A percentile compares a stretch with the other conserved stretches of the same genome.
Conservation (phyloP, 1,140 invertebrate genomes). For the Stegodyphus dumicola region DNA sequence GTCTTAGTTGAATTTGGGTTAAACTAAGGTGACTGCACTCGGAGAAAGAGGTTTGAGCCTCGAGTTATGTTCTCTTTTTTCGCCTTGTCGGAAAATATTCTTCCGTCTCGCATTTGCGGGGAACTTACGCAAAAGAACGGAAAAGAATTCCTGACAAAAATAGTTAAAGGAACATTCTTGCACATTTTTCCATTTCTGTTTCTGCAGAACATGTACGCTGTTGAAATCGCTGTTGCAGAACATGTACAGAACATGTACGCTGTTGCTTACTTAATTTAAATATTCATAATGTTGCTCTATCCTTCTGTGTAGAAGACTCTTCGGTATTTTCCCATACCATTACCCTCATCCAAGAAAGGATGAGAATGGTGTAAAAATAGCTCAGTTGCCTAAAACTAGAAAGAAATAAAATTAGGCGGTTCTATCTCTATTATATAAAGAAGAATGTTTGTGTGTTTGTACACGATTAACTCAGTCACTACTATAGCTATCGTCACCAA, state of each 20-base stretch:
- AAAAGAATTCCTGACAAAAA: no score
- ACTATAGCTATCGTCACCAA: no score
- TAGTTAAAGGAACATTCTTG: background rate
- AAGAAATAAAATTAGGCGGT: no score
- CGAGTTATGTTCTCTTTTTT: slow-evolving; percentile 19
- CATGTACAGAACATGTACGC: slow-evolving; percentile 8
- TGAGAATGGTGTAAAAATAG: no score
- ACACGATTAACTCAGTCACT: no score
- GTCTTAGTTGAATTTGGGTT: slow-evolving; percentile 34
- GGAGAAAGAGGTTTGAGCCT: slow-evolving; percentile 33
- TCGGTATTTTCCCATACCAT: no score
- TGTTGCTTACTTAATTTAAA: background rate
- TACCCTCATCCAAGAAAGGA: no score
- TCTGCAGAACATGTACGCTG: slow-evolving; percentile 2
- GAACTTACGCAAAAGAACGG: no score
- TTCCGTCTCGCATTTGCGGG: background rate
- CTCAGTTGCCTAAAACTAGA: no score
- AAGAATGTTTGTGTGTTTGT: no score
- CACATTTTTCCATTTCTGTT: background rate
- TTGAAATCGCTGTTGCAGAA: background rate
- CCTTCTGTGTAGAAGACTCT: no score
- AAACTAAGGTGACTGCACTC: slow-evolving; percentile 45
- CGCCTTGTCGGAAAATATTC: background rate
- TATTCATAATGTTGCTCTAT: background rate
- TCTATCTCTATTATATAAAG: no score